Evolutionary conservation across 2,797 vertebrate genomes (phyloP), one percentile per base, ranked within the genome.

Genomic region (Channallabes apus): DNA sequence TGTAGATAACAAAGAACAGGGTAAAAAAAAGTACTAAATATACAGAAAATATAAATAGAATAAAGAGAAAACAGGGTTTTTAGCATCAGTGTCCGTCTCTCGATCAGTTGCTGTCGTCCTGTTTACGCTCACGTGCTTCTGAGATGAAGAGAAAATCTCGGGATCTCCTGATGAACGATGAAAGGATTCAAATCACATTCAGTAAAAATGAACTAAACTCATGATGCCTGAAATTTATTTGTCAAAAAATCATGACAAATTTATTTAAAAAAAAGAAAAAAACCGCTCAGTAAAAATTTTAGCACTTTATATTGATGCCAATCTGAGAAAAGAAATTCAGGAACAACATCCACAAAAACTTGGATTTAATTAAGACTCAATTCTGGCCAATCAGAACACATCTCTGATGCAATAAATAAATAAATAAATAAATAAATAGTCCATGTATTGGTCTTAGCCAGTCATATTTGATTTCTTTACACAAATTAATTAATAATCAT

Each of bases 1-100:
- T 95, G 91, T 64, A 90, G 93, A 94, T 92, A 92, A 92, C 89
- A 91, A 94, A 94, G 93, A 93, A 95, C 94, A 95, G 93, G 94
- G 93, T 94, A 86, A 83, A 77, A 84, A 84, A 90, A 87, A 69
- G 67, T 76, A 56, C 35, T 18, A 58, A 35, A 77, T 35, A 35
- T 18, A 56, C 6, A 76, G 11, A 87, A 79, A 18, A 78, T 41
- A 72, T 17, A 65, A 3, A 91, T 7, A 46, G 2, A 46, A 9
- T 9, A 46, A 46, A 46, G 9, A 92, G 86, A 51, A 29, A 64
- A 38, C 72, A 78, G 80, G 80, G 54, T 46, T 54, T 80, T n/a
- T 62, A 54, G 84, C 32, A 3, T 78, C 72, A 71, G 80, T 15
- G 41, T 91, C 91, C 27, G 90, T 93, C 93, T 93, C 91, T 91